Evolutionary conservation across 2,113 vertebrate species (phyloP), one percentile per base, ranked within the genome.

Genomic region (Rhabdornis inornatus): DNA sequence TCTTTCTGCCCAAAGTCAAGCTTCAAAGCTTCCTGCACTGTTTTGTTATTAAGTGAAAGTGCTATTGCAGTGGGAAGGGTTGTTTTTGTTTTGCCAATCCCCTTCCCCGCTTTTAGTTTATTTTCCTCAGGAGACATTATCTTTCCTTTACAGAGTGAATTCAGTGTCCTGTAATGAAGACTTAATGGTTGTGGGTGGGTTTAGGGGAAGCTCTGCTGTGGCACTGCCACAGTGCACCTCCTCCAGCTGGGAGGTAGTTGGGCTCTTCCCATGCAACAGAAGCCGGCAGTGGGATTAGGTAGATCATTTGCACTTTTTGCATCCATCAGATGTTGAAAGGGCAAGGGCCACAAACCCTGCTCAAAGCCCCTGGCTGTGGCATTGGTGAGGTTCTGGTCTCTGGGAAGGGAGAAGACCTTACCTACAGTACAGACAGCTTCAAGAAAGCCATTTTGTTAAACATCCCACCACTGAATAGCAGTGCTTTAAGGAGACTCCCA

Each of bases 1-100:
- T 75, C 68, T 82, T 76, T 81, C 59, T 57, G 40, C 81, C 74
- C 66, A 42, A 78, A 94, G 82, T 47, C 76, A 92, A 60, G 60
- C 77, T 89, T 63, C 76, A 83, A 82, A 83, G 88, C 35, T 87
- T 88, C 69, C 77, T 68, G 42, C 55, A 57, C 72, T 0, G 0
- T 56, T 93, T 84, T 90, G 59, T 79, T 80, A 68, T 92, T 93
- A 79, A 88, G 56, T 78, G 49, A 33, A 61, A 85, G 44, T 25
- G 31, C 17, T 69, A 3, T 33, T 65, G 72, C 52, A 68, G 27
- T 22, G 9, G 3, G 1, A 83, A 75, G 69, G 50, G 45, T 33
- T 86, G 65, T 86, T 75, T 80, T 53, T 80, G 35, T 52, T 83
- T 86, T 83, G 64, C 31, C 70, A 60, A 13, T 69, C 8, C 45